A percentile compares a stretch with the other conserved stretches of the same genome.
These are phyloP conservation scores for Pegea sp. DNA, from an alignment of 23 tunicate species.

Conservation along the genomic window DNA sequence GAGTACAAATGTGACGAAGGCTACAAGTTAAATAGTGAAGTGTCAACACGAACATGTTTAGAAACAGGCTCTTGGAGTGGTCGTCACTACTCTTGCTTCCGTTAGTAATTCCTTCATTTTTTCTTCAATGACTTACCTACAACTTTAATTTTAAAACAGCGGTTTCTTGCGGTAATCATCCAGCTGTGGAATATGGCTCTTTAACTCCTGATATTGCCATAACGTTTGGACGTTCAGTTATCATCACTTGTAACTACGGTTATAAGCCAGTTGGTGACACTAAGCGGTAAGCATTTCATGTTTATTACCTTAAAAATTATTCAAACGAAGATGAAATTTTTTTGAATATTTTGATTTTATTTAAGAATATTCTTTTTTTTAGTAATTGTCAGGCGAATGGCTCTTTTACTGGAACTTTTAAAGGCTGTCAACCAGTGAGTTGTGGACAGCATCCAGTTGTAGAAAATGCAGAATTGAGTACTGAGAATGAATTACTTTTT, in stretches of 20 bases:
- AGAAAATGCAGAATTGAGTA: constrained; percentile 23
- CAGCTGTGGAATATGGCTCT: constrained; percentile 17
- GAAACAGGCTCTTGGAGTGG: constrained; percentile 79
- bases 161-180: constrained; percentile 20
- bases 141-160: constrained; percentile 3
- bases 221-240: constrained; percentile 7
- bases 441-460: constrained; percentile 57
- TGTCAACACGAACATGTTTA: constrained; percentile 18
- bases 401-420: constrained; percentile 9
- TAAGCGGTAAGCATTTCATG: not conserved
- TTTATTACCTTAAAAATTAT: not conserved
- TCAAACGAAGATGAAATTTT: not conserved
- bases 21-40: constrained; percentile 17
- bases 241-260: constrained; percentile 23
- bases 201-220: constrained; percentile 1
- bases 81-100: constrained; percentile 20
- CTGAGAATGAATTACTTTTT: constrained; percentile 7
- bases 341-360: no score
- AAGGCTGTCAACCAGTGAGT: constrained; percentile 28
- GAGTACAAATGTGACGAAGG: constrained; percentile 46
- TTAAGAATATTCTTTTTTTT: not conserved
- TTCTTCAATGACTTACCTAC: not conserved
- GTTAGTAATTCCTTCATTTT: constrained; percentile 4
- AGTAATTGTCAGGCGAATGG: constrained; percentile 51
- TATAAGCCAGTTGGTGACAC: constrained; percentile 5